Base-by-base conservation (phyloP, 1,140 invertebrate species). In the Physella acuta region DNA sequence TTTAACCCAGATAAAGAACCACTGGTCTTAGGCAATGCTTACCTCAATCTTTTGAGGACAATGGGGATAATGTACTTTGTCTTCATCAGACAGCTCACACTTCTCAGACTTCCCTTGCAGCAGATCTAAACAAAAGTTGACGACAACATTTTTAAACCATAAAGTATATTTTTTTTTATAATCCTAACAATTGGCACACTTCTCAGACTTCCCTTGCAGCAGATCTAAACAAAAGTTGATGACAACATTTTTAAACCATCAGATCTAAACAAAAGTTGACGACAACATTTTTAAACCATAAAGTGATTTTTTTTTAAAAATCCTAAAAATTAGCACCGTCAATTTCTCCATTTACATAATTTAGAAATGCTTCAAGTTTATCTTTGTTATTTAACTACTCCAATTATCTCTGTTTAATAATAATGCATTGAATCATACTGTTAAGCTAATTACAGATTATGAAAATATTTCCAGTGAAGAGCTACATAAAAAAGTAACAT, bases 21-120 rank as follows among this genome's bases (percentile, higher is more conserved):
- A n/a, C n/a, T n/a, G n/a, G n/a, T n/a, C n/a, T 55, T 55, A 60
- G 11, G n/a, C n/a, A n/a, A n/a, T n/a, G 59, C 68, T 70, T 75
- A 82, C 81, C 70, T 75, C 67, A 30, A 81, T 73, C 61, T 83
- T 83, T 1, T 70, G 71, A 11, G 63, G 16, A 73, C 82, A 82
- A 55, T 79, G 63, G 2, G 82, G 79, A 71, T 75, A 82, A 2
- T 76, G 53, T 34, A 74, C 70, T 61, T 76, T 76, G 56, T 82
- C 79, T 44, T 79, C 73, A 14, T 72, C 74, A 14, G 77, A 75
- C 20, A 83, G 71, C 37, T 70, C 59, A 72, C 82, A 83, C 31
- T 77, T 71, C 64, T 82, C 79, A 39, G 58, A 72, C 55, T 75
- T 75, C 0, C 79, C 81, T 34, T 75, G 65, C 1, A 83, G 72